Evolutionary conservation across 2,888 invertebrate genomes (phyloP), one percentile per base, ranked within the genome.

Genomic region (Drosophila meridiana): DNA sequence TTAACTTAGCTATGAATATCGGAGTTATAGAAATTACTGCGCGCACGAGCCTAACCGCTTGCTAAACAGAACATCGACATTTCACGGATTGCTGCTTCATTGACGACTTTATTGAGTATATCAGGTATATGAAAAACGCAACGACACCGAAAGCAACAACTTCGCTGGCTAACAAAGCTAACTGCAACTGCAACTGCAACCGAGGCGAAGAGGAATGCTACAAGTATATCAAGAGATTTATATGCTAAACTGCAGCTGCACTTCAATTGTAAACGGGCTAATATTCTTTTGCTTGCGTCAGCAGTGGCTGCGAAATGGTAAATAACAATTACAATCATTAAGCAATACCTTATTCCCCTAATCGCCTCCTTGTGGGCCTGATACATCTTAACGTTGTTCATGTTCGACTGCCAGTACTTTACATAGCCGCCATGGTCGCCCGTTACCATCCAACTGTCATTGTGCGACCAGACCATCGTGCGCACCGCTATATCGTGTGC

Each of bases 311-410:
- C 75, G 48, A 76, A 84, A 77, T 83, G 81, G 69, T 85, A 80
- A 87, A 76, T 81, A 83, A 74, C 67, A 88, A 78, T 80, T 90
- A 82, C 78, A 89, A 88, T 92, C 89, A 91, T 87, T 91, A 89
- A 87, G 91, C 92, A 94, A 95, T 96, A 98, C 98, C 97, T 97
- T 95, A 99, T 97, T 94, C 99, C 99, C 94, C 99, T 96, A 89
- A 99, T 97, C 82, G 99, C 98, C 95, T 99, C 99, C 95, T 99
- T 99, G 94, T 99, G 99, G 67, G 99, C 99, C 94, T 99, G 99
- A 95, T 98, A 99, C 99, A 99, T 99, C 95, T 99, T 99, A 69
- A 99, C 99, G 94, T 99, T 99, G 95, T 99, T 99, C 99, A 99
- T 99, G 94, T 99, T 99, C 89, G 99, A 98, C 95, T 99, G 99